These are phyloP conservation scores for Thamnaconus septentrionalis DNA, from an alignment of 2,113 vertebrate genomes.

Conservation along the genomic window DNA sequence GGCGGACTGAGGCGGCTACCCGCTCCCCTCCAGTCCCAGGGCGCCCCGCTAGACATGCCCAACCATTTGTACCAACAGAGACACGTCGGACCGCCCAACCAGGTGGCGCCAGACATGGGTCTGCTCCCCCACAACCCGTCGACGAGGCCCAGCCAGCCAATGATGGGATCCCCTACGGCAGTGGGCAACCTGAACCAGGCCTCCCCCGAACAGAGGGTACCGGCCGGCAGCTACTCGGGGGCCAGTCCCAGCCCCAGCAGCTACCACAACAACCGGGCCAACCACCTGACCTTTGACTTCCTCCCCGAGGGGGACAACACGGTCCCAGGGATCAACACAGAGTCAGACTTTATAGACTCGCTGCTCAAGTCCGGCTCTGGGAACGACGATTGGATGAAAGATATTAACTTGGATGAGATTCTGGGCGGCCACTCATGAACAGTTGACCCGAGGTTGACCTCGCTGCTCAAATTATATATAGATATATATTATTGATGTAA, in stretches of 20 bases:
- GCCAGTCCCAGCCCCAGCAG: constrained; percentile 72
- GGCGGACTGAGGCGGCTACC: constrained; percentile 73
- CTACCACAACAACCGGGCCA: constrained; percentile 83
- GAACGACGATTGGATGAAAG: constrained; percentile 99
- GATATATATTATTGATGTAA: background rate
- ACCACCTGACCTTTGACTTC: constrained; percentile 88
- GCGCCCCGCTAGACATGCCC: constrained; percentile 72
- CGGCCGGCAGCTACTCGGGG: constrained; percentile 76
- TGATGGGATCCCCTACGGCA: constrained; percentile 78
- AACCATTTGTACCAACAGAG: constrained; percentile 81
- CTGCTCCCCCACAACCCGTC: constrained; percentile 81
- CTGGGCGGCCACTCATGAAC: constrained; percentile 87
- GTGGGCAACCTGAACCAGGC: constrained; percentile 79
- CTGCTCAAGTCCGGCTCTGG: constrained; percentile 93
- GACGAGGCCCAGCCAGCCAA: constrained; percentile 78
- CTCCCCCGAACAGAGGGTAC: constrained; percentile 78
- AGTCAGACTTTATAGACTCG: constrained; percentile 96
- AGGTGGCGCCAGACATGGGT: constrained; percentile 80
- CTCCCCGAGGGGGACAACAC: constrained; percentile 90
- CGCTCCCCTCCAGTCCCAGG: constrained; percentile 72
- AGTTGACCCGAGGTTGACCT: constrained; percentile 1
- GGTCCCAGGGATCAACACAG: constrained; percentile 88
- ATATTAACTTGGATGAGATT: constrained; percentile 97
- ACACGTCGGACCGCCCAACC: constrained; percentile 80
- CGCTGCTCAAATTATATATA: constrained; percentile 10